A percentile compares a stretch with the other conserved stretches of the same genome.
phyloP scores from a whole-genome alignment of 2,797 vertebrate species.

The Taenioides sp. region DNA sequence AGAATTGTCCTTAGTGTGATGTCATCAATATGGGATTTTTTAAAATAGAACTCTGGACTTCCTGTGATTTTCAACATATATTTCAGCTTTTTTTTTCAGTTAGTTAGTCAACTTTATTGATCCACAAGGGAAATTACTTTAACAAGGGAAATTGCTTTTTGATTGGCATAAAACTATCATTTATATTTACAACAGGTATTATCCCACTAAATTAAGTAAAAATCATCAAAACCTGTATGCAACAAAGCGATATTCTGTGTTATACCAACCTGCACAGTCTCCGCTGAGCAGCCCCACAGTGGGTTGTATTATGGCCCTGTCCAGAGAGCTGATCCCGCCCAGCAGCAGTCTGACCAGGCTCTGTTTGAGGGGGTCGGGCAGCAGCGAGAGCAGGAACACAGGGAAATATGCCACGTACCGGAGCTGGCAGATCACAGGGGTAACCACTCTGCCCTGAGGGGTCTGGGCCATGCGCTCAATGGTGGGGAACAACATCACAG shows the following conservation, averaged over 20 bases:
- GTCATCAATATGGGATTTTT: too few relatives aligned
- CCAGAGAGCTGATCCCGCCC: slow-evolving; percentile 59
- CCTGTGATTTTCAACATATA: too few relatives aligned
- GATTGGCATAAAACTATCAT: too few relatives aligned
- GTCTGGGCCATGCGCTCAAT: slow-evolving; percentile 90
- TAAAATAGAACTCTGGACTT: too few relatives aligned
- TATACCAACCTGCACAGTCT: slow-evolving; percentile 83
- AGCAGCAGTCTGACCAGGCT: slow-evolving; percentile 73
- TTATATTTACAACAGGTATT: too few relatives aligned
- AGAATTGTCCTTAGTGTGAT: too few relatives aligned
- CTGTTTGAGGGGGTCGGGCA: slow-evolving; percentile 81
- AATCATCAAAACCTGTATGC: too few relatives aligned
- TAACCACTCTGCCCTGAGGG: slow-evolving; percentile 88
- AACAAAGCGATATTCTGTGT: neutral
- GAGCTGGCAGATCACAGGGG: slow-evolving; percentile 86
- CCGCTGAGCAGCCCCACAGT: slow-evolving; percentile 82
- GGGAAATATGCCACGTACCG: slow-evolving; percentile 85
- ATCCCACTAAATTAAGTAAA: too few relatives aligned
- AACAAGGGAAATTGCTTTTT: too few relatives aligned
- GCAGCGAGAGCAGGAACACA: slow-evolving; percentile 84
- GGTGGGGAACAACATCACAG: slow-evolving; percentile 90
- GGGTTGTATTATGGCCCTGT: slow-evolving; percentile 63
- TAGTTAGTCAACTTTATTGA: too few relatives aligned
- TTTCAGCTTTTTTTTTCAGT: too few relatives aligned
- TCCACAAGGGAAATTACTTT: too few relatives aligned